Evolutionary conservation across 2,888 invertebrate species (phyloP).

Genomic region (Drosophila buzzatii): DNA sequence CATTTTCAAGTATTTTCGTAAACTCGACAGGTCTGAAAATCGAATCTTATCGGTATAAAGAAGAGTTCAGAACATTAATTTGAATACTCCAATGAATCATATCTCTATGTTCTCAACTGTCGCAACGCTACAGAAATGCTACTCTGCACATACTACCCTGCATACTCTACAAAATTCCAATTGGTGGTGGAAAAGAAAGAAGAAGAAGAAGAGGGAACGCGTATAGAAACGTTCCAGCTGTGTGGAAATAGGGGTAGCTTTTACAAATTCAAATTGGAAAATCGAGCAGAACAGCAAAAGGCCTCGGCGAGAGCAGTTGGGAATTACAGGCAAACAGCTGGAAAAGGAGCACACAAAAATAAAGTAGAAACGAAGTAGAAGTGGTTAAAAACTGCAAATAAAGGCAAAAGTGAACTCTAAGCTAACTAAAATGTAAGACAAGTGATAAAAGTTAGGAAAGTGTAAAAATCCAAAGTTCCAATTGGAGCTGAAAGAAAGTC

Average conservation of each 20-base stretch:
- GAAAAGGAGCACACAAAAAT: background rate
- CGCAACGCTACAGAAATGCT: background rate
- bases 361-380: conserved; percentile 1
- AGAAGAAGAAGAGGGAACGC: background rate
- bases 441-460: background rate
- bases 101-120: background rate
- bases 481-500: conserved; percentile 13
- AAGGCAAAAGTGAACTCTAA: background rate
- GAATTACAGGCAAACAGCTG: conserved; percentile 21
- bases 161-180: conserved; percentile 49
- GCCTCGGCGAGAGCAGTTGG: conserved; percentile 57
- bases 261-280: conserved; percentile 74
- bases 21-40: background rate
- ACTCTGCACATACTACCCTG: background rate
- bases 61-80: background rate
- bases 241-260: conserved; percentile 69
- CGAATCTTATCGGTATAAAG: too few species aligned
- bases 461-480: background rate
- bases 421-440: background rate
- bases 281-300: conserved; percentile 48
- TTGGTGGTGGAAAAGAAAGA: conserved; percentile 71
- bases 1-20: too few species aligned
- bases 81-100: background rate
- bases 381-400: background rate
- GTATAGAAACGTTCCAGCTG: conserved; percentile 53